A percentile compares a stretch with the other conserved stretches of the same genome.
phyloP scores from a whole-genome alignment of 1,140 invertebrate species.

The Orius insidiosus region DNA sequence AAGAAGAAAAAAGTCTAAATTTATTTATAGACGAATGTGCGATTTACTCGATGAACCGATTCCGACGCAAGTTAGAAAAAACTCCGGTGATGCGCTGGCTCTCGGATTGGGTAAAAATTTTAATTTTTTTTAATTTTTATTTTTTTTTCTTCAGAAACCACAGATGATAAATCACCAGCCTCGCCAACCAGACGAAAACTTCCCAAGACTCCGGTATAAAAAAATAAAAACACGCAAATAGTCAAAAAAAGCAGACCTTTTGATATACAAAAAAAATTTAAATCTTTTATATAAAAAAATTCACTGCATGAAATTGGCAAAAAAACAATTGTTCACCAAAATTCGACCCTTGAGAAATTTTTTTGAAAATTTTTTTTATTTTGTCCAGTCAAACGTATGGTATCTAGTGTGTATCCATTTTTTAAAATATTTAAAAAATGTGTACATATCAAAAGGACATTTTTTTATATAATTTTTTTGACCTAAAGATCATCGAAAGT shows the following conservation, averaged over 20 bases:
- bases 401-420: background rate
- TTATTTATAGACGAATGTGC: conserved; percentile 32
- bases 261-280: background rate
- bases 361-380: background rate
- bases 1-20: background rate
- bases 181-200: conserved; percentile 82
- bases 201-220: conserved; percentile 83
- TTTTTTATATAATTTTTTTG: background rate
- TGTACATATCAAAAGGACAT: background rate
- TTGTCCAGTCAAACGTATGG: background rate
- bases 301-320: background rate
- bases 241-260: background rate
- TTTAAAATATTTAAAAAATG: background rate
- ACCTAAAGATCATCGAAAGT: background rate
- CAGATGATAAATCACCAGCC: conserved; percentile 56
- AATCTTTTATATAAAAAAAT: too few relatives aligned
- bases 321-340: background rate
- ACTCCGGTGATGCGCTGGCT: conserved; percentile 25
- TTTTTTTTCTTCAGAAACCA: conserved; percentile 6
- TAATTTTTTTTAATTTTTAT: conserved; percentile 1
- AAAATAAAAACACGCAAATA: background rate
- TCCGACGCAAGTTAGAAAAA: conserved; percentile 25
- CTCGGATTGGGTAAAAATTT: conserved; percentile 29
- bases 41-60: conserved; percentile 41
- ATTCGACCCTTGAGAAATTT: background rate